These are phyloP conservation scores for Cyrtonyx montezumae DNA, from an alignment of 2,113 vertebrate genomes.

Conservation along the genomic window DNA sequence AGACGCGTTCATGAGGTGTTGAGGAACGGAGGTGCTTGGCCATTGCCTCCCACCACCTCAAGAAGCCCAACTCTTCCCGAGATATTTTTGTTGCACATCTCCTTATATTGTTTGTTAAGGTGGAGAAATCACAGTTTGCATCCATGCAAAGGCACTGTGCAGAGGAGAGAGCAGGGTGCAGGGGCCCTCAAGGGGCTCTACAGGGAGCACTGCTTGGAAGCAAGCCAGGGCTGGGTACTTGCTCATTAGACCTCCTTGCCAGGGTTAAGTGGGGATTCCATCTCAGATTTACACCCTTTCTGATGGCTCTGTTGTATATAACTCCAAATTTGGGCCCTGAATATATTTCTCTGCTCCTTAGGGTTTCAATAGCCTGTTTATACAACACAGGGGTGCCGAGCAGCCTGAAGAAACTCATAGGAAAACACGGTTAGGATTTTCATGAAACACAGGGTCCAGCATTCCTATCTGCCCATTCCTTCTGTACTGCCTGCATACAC, in stretches of 20 bases:
- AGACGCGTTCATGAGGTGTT: neutral
- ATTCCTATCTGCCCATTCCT: neutral
- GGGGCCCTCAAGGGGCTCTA: neutral
- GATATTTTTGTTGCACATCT: neutral
- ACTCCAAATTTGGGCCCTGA: constrained; percentile 8
- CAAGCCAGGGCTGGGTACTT: neutral
- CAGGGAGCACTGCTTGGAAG: neutral
- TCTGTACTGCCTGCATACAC: neutral
- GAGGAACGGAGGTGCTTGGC: neutral
- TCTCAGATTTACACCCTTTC: constrained; percentile 38
- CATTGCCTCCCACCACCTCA: accelerated
- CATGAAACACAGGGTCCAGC: neutral
- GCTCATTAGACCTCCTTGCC: neutral
- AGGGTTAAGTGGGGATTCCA: constrained; percentile 22
- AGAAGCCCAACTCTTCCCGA: neutral
- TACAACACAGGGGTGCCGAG: neutral
- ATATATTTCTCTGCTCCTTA: neutral
- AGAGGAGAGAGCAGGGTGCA: accelerated
- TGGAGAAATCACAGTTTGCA: neutral
- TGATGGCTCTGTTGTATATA: neutral
- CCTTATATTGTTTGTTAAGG: neutral
- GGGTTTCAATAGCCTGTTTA: constrained; percentile 23
- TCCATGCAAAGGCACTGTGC: neutral
- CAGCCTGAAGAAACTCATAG: neutral
- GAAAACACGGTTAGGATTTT: neutral